Evolutionary conservation across 1,140 invertebrate genomes (phyloP).

Genomic region (Homalodisca vitripennis): DNA sequence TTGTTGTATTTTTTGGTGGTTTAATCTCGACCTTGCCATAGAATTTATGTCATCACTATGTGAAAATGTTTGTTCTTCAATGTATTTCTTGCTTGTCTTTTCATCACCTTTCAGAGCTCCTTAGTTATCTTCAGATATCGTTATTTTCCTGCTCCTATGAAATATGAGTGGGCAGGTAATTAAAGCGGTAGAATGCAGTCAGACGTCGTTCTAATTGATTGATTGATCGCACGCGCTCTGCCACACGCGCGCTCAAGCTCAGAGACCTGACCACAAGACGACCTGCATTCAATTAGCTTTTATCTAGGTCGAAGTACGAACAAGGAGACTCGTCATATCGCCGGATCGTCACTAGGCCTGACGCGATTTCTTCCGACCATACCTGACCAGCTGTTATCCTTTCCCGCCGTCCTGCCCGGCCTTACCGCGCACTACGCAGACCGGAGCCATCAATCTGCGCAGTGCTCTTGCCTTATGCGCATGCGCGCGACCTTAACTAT

Average conservation of each 20-base stretch:
- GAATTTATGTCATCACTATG: no score
- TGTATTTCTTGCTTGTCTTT: no score
- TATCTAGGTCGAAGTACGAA: background rate
- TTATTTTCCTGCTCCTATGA: no score
- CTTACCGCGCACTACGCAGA: background rate
- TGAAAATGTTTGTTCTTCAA: no score
- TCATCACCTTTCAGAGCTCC: no score
- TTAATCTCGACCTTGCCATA: no score
- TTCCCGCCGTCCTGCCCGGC: background rate
- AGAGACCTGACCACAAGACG: background rate
- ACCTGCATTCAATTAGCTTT: background rate
- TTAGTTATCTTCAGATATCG: no score
- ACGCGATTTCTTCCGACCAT: background rate
- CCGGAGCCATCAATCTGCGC: no score
- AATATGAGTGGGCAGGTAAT: no score
- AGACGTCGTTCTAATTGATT: background rate
- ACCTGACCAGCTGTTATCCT: background rate
- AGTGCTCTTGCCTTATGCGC: no score
- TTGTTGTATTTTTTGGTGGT: no score
- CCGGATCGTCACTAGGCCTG: background rate
- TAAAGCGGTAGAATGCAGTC: constrained; percentile 1
- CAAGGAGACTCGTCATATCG: background rate
- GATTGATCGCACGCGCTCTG: constrained; percentile 2
- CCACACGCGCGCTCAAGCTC: background rate
- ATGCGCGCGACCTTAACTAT: no score